Percentiles rank a stretch among this genome's conserved stretches.
These are phyloP conservation scores for Cheilosia grossa DNA, from an alignment of 2,888 invertebrate genomes.

Conservation along the genomic window DNA sequence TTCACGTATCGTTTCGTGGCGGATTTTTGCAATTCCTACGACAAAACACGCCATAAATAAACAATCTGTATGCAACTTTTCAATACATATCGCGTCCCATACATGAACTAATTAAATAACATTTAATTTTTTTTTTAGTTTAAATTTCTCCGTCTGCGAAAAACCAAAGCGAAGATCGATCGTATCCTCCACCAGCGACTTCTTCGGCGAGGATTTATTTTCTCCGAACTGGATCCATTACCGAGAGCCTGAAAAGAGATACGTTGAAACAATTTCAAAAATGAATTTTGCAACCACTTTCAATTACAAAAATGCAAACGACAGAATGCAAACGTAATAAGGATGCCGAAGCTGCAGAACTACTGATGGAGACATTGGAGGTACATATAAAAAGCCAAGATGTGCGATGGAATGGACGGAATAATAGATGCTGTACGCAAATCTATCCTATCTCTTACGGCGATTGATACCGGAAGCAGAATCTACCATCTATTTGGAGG, in stretches of 20 bases:
- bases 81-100: slow-evolving; percentile 37
- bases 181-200: slow-evolving; percentile 93
- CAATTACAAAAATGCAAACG: too few species aligned
- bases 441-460: too few species aligned
- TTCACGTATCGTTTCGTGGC: slow-evolving; percentile 11
- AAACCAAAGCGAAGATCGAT: slow-evolving; percentile 92
- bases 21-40: slow-evolving; percentile 22
- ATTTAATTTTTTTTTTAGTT: slow-evolving; percentile 77
- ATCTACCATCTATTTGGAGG: too few species aligned
- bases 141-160: slow-evolving; percentile 83
- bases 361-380: too few species aligned
- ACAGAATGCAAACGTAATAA: too few species aligned
- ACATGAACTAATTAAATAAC: slow-evolving; percentile 19
- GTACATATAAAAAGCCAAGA: too few species aligned
- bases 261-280: neutral
- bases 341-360: too few species aligned
- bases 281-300: too few species aligned
- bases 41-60: slow-evolving; percentile 31
- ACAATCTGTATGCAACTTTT: slow-evolving; percentile 29
- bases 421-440: too few species aligned
- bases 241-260: slow-evolving; percentile 83
- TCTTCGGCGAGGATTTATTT: slow-evolving; percentile 85
- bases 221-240: slow-evolving; percentile 84
- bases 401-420: too few species aligned
- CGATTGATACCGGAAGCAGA: too few species aligned